Conservation (phyloP, 2,113 vertebrate genomes). For the Paradoxurus hermaphroditus region DNA sequence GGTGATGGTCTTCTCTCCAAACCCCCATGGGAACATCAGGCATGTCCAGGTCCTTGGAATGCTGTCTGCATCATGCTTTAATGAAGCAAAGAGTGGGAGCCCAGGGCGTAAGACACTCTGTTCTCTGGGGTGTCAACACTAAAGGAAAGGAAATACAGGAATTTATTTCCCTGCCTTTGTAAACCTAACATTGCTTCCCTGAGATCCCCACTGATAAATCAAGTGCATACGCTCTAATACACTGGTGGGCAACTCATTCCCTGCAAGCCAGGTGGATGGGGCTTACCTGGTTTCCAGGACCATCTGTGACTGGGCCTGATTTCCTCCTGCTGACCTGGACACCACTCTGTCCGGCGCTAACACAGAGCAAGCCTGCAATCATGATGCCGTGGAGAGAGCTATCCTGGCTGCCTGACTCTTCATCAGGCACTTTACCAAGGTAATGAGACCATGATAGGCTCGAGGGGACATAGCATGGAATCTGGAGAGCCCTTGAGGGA, state of each 20-base stretch:
- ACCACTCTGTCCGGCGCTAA: fast-evolving
- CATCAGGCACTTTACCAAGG: not conserved
- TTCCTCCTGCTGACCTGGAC: not conserved
- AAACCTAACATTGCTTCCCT: not conserved
- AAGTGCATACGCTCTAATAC: not conserved
- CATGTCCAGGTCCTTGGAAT: fast-evolving
- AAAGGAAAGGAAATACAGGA: not conserved
- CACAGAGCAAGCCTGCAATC: fast-evolving
- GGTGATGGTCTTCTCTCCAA: not conserved
- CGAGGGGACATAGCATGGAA: not conserved
- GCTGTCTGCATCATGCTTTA: too few species aligned
- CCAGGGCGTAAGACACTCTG: fast-evolving
- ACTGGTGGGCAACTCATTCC: not conserved
- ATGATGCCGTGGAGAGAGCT: not conserved
- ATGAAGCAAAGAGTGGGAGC: not conserved
- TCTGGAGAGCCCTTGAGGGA: fast-evolving
- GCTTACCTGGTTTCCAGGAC: not conserved
- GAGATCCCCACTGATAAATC: not conserved
- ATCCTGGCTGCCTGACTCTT: too few species aligned
- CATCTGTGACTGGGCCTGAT: fast-evolving
- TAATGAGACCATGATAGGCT: not conserved
- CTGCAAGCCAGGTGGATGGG: too few species aligned
- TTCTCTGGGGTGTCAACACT: not conserved
- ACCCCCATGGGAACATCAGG: not conserved
- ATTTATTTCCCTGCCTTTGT: not conserved